Evolutionary conservation across 2,797 vertebrate species (phyloP).

Genomic region (Todus mexicanus): DNA sequence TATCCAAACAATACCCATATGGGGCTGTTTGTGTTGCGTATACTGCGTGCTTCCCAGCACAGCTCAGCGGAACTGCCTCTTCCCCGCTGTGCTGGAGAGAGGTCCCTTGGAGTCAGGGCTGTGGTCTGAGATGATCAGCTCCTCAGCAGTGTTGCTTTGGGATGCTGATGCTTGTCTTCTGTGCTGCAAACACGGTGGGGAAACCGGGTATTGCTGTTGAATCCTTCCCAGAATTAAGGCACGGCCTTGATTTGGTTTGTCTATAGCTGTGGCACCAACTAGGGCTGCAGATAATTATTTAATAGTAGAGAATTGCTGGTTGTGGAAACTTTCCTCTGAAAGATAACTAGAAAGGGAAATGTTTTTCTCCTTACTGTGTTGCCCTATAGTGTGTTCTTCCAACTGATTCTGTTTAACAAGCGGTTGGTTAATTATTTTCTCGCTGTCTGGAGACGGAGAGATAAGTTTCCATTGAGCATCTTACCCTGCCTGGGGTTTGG

Average conservation of each 20-base stretch:
- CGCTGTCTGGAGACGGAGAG: not conserved
- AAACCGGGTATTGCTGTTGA: not conserved
- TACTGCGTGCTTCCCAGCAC: not conserved
- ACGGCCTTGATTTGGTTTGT: not conserved
- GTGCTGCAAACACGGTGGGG: accelerated
- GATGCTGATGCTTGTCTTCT: not conserved
- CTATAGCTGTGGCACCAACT: not conserved
- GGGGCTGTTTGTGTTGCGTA: constrained; percentile 8
- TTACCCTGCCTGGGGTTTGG: constrained; percentile 6
- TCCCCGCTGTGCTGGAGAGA: not conserved
- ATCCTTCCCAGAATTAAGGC: not conserved
- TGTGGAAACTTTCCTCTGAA: not conserved
- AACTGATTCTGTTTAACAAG: not conserved
- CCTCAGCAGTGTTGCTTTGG: not conserved
- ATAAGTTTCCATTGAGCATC: constrained; percentile 10
- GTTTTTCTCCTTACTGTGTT: not conserved
- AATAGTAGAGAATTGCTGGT: not conserved
- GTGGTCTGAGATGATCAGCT: not conserved
- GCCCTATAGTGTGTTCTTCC: not conserved
- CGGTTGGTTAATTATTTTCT: constrained; percentile 20
- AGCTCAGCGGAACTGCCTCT: not conserved
- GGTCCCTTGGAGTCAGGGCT: not conserved
- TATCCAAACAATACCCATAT: not conserved
- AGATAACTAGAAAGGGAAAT: not conserved
- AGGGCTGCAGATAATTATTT: not conserved